Base-by-base conservation (phyloP, 2,113 vertebrate species). In the Origma solitaria region DNA sequence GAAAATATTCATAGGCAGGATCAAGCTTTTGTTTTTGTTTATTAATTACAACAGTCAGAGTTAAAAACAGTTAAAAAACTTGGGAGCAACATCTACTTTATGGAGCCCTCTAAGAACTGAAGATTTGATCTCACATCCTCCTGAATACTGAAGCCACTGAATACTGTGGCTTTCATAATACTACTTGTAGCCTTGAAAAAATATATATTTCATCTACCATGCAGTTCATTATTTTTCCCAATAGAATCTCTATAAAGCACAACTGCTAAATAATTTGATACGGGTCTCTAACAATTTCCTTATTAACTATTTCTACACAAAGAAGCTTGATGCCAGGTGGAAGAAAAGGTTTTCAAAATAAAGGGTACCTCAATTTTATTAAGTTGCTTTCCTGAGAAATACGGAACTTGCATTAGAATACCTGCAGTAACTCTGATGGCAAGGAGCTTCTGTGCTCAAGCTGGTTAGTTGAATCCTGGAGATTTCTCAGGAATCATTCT, bases 311-410 rank as follows among this genome's bases (percentile, higher is more conserved):
- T 82, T 79, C 18, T 31, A 68, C n/a, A 6, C 19, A 58, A 71
- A 72, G 16, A 6, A 35, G 5, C 58, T n/a, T 66, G 44, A 79
- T 51, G 30, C 7, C 53, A 86, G 17, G 31, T 72, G 30, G 25
- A 80, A 79, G 35, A 13, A 76, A 50, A 30, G 15, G 27, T 58
- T 54, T 72, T 76, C 28, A 58, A 50, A 80, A 53, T 7, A 71
- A 54, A 53, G 0, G 0, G 0, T 45, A 22, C 18, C 13, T 73
- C 44, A 6, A 16, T 60, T 72, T 27, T 38, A 69, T 5, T 5
- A 64, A 65, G 56, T 16, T 82, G 9, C 20, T 71, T 92, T 79
- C 45, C 30, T 56, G 57, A 66, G n/a, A 58, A 42, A 28, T 2
- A 33, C 13, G 6, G 5, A 58, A 21, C 51, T 84, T 87, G 24